A percentile compares a stretch with the other conserved stretches of the same genome.
Evolutionary conservation across 2,797 vertebrate genomes (phyloP).

Genomic region (Holocentrus rufus): DNA sequence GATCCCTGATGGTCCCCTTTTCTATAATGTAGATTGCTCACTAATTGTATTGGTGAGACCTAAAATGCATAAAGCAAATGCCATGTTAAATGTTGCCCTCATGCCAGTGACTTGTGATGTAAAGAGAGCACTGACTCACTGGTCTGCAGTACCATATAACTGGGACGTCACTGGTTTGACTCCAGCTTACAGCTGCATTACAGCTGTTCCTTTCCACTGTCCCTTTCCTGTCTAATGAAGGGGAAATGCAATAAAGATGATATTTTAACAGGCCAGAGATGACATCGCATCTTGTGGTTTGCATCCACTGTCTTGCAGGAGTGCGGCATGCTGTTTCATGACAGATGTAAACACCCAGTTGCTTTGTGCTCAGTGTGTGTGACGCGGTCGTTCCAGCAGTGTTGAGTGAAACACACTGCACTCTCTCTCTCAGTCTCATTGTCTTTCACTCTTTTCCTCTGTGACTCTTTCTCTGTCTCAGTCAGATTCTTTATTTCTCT

Average conservation of each 20-base stretch:
- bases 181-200: constrained; percentile 11
- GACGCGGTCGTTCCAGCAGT: background rate
- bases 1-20: too few relatives aligned
- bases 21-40: too few relatives aligned
- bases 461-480: background rate
- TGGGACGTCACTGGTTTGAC: background rate
- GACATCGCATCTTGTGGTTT: constrained; percentile 7
- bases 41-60: too few relatives aligned
- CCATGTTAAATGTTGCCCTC: too few relatives aligned
- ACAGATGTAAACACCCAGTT: constrained; percentile 27
- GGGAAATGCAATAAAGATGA: constrained; percentile 23
- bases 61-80: too few relatives aligned
- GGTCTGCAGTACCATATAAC: background rate
- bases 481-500: background rate
- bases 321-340: constrained; percentile 29
- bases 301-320: constrained; percentile 24
- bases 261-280: constrained; percentile 29
- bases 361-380: constrained; percentile 12
- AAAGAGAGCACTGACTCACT: background rate
- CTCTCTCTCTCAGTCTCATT: background rate
- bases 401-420: background rate
- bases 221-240: background rate
- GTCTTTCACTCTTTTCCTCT: background rate
- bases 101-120: background rate
- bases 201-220: background rate